Base-by-base conservation (phyloP, 2,113 vertebrate genomes). In the Synodontis membranacea region DNA sequence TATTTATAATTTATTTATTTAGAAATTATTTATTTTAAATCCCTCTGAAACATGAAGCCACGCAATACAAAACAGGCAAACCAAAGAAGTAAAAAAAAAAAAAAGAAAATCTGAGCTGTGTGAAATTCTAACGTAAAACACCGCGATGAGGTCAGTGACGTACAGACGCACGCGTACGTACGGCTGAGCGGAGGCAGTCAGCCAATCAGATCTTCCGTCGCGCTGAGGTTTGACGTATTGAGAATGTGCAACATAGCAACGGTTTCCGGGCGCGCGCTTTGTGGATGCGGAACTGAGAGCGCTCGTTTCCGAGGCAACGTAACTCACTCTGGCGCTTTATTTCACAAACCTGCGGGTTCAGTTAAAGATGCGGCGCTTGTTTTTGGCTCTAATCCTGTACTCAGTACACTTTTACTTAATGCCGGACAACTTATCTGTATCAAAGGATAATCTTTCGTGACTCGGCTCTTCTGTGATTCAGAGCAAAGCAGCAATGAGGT, bases 141-240 rank as follows among this genome's bases (percentile, higher is more conserved):
- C 90, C 91, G 91, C 92, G 92, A 91, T 85, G 44, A 9, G 66
- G 80, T 80, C 42, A 58, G 54, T 95, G 92, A 95, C 94, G 94
- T 95, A 93, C 95, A 86, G 92, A 93, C 94, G 94, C 92, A 92
- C 87, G 37, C 78, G 15, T 85, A 79, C 85, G 92, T 92, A 93
- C 31, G 31, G n/a, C 83, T 25, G 28, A 82, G 58, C 28, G 14
- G 60, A 64, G 28, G n/a, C n/a, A 54, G 7, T 12, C 34, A 80
- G 74, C 72, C 84, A 85, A 64, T 80, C 60, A 50, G 75, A 64
- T 46, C 23, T 5, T 66, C 14, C 75, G 4, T 80, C 4, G 34
- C 31, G 14, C 14, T n/a, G 34, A 39, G 42, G 23, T 34, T 84
- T 28, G 75, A 86, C 44, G 60, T 39, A 5, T 37, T 28, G 56